These are phyloP conservation scores for Paramormyrops hopkinsi DNA, from an alignment of 2,797 vertebrate genomes.

Conservation along the genomic window DNA sequence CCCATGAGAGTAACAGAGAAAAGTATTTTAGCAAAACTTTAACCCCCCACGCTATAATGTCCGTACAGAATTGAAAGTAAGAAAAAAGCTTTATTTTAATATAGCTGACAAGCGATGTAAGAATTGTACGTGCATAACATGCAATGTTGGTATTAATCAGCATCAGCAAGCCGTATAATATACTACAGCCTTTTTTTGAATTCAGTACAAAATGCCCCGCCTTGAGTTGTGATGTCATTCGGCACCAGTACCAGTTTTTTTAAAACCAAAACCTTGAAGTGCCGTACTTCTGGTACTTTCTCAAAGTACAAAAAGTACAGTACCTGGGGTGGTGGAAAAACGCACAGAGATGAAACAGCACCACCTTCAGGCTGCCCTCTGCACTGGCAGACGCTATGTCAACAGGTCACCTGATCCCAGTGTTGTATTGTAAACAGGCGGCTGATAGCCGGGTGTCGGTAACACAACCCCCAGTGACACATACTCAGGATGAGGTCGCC, in stretches of 20 bases:
- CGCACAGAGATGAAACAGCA: neutral
- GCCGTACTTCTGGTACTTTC: neutral
- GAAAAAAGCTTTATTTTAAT: neutral
- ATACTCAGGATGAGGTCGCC: slow-evolving; percentile 66
- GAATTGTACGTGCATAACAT: neutral
- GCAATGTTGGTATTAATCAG: neutral
- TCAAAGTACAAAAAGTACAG: neutral
- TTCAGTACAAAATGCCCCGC: no score
- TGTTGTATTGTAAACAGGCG: neutral
- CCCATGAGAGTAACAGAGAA: neutral
- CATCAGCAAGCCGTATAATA: neutral
- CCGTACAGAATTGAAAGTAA: neutral
- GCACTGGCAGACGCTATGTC: neutral
- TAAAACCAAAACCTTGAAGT: neutral
- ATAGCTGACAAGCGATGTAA: neutral
- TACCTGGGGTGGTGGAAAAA: neutral
- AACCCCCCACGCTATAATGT: neutral
- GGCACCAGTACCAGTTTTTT: no score
- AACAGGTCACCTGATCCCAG: neutral
- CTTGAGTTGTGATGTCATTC: no score
- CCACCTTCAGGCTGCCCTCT: neutral
- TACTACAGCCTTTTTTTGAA: neutral
- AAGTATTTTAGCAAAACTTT: neutral
- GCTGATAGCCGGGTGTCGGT: neutral
- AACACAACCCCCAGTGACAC: slow-evolving; percentile 24